Evolutionary conservation across 1,140 invertebrate genomes (phyloP).

Genomic region (Euwallacea fornicatus): DNA sequence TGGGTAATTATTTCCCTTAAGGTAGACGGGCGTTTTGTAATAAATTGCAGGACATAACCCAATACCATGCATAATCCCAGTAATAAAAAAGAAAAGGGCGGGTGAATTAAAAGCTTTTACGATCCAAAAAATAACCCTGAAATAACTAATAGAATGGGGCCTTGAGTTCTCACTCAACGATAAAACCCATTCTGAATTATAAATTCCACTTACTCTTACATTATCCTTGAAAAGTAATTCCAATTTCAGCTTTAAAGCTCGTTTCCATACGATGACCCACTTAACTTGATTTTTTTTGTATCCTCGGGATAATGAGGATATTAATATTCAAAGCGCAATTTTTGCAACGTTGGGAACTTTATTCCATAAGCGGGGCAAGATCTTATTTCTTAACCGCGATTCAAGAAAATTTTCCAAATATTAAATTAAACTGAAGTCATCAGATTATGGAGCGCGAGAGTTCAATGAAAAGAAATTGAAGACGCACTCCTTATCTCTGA

Average conservation of each 20-base stretch:
- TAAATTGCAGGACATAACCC: not conserved
- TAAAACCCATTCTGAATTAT: conserved; percentile 11
- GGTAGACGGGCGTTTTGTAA: not conserved
- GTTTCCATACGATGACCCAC: conserved; percentile 13
- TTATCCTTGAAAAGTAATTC: not conserved
- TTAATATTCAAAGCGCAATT: conserved; percentile 15
- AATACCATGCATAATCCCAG: not conserved
- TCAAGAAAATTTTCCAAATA: no score
- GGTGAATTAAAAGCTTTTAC: conserved; percentile 9
- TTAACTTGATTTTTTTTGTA: conserved; percentile 13
- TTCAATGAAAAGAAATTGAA: no score
- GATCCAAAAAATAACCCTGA: not conserved
- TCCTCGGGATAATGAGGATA: conserved; percentile 7
- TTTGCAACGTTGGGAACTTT: not conserved
- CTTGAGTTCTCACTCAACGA: conserved; percentile 14
- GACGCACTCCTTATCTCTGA: no score
- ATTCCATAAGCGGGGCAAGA: no score
- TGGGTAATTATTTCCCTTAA: no score
- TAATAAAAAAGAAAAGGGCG: conserved; percentile 5
- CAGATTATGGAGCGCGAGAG: no score
- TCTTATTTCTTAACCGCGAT: no score
- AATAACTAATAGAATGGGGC: conserved; percentile 9
- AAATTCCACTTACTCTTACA: conserved; percentile 10
- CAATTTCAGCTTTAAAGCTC: conserved; percentile 9
- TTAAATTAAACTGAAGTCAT: no score